Evolutionary conservation across 2,888 invertebrate species (phyloP), one percentile per base, ranked within the genome.

Genomic region (Microctonus aethiopoides): DNA sequence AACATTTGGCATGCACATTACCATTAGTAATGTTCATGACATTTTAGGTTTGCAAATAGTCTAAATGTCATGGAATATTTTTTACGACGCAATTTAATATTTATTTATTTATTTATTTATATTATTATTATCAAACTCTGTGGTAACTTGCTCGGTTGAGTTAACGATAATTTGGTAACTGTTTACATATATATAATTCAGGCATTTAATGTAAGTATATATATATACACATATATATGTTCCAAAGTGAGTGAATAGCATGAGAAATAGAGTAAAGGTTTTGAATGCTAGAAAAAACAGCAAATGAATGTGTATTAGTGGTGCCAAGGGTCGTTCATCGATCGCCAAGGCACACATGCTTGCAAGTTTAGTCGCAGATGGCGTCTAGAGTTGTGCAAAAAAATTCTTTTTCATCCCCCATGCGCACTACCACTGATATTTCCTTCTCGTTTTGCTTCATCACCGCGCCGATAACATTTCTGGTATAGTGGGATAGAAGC

Each of bases 321-420:
- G 56, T 61, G 7, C 39, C 46, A 60, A 70, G 68, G 71, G 39
- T 68, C 60, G 74, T 57, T 68, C 76, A 79, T 79, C 77, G 79
- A 79, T 79, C 75, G 72, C 46, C 66, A 71, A 57, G 72, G 73
- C 70, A 67, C 72, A 68, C 72, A 68, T 76, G 77, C 77, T 79
- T 73, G 39, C 60, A 34, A 36, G 51, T 20, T 46, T 46, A 29
- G 29, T 41, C 51, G 65, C 70, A 78, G 78, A 75, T 79, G 78
- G 79, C 79, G 78, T 72, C 62, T 67, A 63, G 41, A 69, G 51
- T 16, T 60, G 36, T 22, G 65, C 61, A 70, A 72, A 68, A 41
- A 51, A 16, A 16, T 67, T 67, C 46, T 16, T 1, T 46, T 9
- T 54, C 56, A 0, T 34, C 20, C 34, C 29, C 22, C 39, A 29